Percentiles rank a stretch among this genome's conserved stretches.
Evolutionary conservation across 2,113 vertebrate species (phyloP).

Genomic region (Glaucomys volans): DNA sequence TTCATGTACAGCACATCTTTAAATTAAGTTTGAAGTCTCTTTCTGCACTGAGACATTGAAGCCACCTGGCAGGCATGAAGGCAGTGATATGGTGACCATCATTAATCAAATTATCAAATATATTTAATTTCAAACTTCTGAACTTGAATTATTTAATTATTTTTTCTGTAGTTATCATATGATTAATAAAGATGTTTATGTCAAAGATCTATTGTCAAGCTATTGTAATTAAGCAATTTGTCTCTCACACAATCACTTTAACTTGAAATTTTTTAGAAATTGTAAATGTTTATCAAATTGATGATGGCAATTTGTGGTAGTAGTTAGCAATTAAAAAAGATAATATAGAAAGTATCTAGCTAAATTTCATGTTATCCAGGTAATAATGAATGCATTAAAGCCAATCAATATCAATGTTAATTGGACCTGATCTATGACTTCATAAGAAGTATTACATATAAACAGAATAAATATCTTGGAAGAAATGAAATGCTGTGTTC

Average conservation of each 20-base stretch:
- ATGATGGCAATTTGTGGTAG: constrained; percentile 38
- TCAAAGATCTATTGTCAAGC: not conserved
- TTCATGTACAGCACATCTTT: not conserved
- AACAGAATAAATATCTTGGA: not conserved
- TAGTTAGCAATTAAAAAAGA: constrained; percentile 24
- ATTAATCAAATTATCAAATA: not conserved
- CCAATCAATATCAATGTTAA: not conserved
- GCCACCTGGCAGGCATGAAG: fast-evolving
- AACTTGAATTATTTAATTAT: not conserved
- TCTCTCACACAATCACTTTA: not conserved
- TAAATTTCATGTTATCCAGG: constrained; percentile 4
- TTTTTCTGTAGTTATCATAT: not conserved
- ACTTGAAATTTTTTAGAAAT: not conserved
- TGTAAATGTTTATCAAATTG: constrained; percentile 47
- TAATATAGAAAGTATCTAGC: constrained; percentile 3
- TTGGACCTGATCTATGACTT: not conserved
- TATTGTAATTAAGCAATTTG: not conserved
- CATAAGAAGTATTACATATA: not conserved
- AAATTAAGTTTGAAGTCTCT: not conserved
- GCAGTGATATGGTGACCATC: not conserved
- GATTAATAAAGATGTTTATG: not conserved
- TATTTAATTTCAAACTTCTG: not conserved
- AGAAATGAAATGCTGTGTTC: not conserved
- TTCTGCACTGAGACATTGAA: not conserved
- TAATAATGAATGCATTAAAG: not conserved